Evolutionary conservation across 1,140 invertebrate genomes (phyloP), one percentile per base, ranked within the genome.

Genomic region (Calephelis virginiensis): DNA sequence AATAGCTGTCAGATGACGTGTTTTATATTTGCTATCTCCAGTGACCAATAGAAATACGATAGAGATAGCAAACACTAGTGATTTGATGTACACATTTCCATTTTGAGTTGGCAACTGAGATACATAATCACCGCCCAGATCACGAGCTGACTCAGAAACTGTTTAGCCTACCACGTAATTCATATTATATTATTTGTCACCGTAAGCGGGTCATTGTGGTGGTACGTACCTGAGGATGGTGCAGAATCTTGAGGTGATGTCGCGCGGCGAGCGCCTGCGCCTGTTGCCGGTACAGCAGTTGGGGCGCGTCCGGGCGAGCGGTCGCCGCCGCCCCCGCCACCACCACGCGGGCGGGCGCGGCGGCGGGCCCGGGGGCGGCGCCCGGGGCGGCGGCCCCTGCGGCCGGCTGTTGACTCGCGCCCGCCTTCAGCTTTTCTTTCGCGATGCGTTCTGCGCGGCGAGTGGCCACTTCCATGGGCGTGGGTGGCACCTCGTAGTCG

Each of bases 391-490:
- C 49, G 53, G 60, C 11, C 66, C 64, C 66, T 28, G 59, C 64
- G 7, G 67, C 11, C n/a, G 61, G 43, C 60, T 82, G 81, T 48
- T 78, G 75, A 49, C 74, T 78, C 40, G 64, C 78, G 68, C 40
- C 83, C 72, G 68, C 81, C 71, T 92, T 90, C 68, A 92, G 78
- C 75, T 98, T 98, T 74, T 97, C 97, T 74, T 95, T 94, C 0
- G 94, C 94, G 65, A 98, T 95, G 67, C 97, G 92, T 76, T 98
- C 97, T 4, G 96, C 96, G 74, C 97, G 92, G 62, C 95, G 94
- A 8, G 94, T 92, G 4, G 97, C 97, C 45, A 99, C 96, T 73
- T 97, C 95, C 73, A 95, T 94, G 0, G 97, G 97, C 66, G 94
- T 93, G 14, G 97, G 89, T 0, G 97, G 97, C 70, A 93, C 93